phyloP scores from a whole-genome alignment of 2,113 vertebrate genomes.

The Alethe diademata region DNA sequence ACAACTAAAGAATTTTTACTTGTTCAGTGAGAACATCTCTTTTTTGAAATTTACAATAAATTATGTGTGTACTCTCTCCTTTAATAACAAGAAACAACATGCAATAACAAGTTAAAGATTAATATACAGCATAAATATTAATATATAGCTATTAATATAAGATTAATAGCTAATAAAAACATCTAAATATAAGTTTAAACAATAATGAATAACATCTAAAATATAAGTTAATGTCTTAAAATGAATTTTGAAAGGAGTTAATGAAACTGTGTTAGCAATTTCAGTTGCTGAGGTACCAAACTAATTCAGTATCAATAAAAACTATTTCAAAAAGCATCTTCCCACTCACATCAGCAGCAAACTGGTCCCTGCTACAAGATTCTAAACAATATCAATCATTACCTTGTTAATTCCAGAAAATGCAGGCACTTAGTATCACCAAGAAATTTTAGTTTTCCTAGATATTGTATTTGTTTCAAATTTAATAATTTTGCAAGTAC shows the following conservation, averaged over 20 bases:
- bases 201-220: not conserved
- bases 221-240: not conserved
- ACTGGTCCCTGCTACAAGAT: not conserved
- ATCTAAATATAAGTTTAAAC: not conserved
- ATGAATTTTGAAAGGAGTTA: not conserved
- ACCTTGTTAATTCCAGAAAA: constrained; percentile 25
- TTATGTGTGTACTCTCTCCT: not conserved
- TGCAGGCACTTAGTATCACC: not conserved
- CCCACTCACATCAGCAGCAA: not conserved
- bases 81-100: not conserved
- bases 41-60: not conserved
- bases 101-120: not conserved
- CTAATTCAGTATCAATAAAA: not conserved
- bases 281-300: not conserved
- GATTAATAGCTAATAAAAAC: not conserved
- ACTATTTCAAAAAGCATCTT: not conserved
- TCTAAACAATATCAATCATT: not conserved
- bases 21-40: not conserved
- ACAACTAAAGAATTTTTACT: not conserved
- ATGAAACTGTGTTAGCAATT: not conserved
- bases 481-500: not conserved
- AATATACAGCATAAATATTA: not conserved
- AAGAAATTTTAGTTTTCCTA: not conserved
- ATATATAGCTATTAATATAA: not conserved
- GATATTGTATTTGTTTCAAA: not conserved